Conservation (phyloP, 1,140 invertebrate genomes). For the Sogatella furcifera region DNA sequence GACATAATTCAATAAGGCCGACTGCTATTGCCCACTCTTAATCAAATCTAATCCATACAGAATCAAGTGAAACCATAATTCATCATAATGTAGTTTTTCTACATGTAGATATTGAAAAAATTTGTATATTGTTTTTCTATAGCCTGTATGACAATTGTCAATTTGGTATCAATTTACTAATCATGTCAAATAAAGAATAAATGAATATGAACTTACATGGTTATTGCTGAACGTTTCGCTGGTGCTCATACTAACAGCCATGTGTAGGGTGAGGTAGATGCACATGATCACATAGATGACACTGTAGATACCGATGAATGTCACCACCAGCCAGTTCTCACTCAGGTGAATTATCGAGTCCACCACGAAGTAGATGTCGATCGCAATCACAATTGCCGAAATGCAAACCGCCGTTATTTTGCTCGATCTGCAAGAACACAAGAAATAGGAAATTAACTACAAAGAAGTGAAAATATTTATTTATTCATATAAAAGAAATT, state of each 20-base stretch:
- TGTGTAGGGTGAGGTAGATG: conserved; percentile 42
- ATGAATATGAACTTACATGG: conserved; percentile 22
- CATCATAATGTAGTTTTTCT: no score
- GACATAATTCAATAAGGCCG: no score
- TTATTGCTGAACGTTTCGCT: conserved; percentile 15
- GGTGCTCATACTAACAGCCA: conserved; percentile 54
- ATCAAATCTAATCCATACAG: no score
- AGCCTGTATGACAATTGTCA: no score
- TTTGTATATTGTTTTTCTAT: no score
- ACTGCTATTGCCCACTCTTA: no score
- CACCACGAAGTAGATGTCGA: conserved; percentile 11
- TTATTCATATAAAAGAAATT: no score
- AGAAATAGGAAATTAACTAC: background rate
- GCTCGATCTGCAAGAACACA: conserved; percentile 12
- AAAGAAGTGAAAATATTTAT: background rate
- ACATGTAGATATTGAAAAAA: no score
- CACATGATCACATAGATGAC: conserved; percentile 21
- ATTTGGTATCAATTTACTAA: no score
- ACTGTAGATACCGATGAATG: conserved; percentile 14
- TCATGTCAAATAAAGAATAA: no score
- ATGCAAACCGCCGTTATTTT: conserved; percentile 13
- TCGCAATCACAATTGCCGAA: conserved; percentile 9
- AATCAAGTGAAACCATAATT: no score
- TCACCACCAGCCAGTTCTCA: conserved; percentile 7
- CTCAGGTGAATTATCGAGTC: background rate